Evolutionary conservation across 2,797 vertebrate genomes (phyloP), one percentile per base, ranked within the genome.

Genomic region (Distichodus sexfasciatus): DNA sequence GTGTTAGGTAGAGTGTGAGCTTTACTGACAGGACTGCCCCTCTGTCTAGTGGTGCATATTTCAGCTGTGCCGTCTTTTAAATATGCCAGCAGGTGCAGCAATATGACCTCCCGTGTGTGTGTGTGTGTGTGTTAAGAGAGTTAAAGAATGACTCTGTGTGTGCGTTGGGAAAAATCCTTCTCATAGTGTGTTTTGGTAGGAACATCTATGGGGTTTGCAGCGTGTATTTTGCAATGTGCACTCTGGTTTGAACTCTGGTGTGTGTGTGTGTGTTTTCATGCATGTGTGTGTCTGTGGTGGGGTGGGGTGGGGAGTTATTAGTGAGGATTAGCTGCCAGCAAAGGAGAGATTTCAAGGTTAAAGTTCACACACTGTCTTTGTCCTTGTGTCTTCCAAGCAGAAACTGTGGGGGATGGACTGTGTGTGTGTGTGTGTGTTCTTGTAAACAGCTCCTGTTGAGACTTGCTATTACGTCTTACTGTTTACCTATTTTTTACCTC

Each of bases 81-180:
- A 82, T 80, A 86, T 87, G 82, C 72, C 86, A 88, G 87, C 91
- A 92, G 91, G 89, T 92, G 90, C 85, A 76, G 80, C 65, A 68
- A 71, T 33, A 72, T 71, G 69, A 66, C 69, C 71, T 54, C 41
- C 54, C 54, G 26, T 24, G 66, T 65, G 2, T 33, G 51, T 41
- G 71, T 65, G 0, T 51, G 53, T 50, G 47, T 72, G 38, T 72
- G 14, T n/a, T n/a, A n/a, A n/a, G n/a, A n/a, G n/a, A n/a, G n/a
- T n/a, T n/a, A n/a, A n/a, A n/a, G n/a, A n/a, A n/a, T 66, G 41
- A 55, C 64, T 67, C 17, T 53, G 36, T 41, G n/a, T 14, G 36
- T 73, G 53, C 26, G 23, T 19, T 44, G 17, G 4, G 5, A 15
- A 41, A 66, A 41, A 35, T 14, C 62, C 1, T 1, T 65, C n/a